Conservation (phyloP, 1,140 invertebrate genomes). For the Anthonomus grandis region DNA sequence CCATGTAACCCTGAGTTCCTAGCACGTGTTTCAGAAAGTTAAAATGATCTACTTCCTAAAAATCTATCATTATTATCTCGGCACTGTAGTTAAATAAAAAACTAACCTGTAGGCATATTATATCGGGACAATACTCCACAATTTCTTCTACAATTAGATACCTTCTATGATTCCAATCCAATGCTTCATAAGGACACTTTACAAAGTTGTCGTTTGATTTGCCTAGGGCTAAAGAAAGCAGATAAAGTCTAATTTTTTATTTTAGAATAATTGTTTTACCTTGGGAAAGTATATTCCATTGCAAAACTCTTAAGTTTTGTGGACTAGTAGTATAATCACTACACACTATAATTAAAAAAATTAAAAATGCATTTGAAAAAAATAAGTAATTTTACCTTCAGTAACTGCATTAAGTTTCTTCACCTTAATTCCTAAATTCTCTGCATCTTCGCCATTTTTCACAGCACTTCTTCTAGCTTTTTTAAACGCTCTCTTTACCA, state of each 20-base stretch:
- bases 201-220: slow-evolving; percentile 72
- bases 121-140: slow-evolving; percentile 63
- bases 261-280: slow-evolving; percentile 50
- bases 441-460: slow-evolving; percentile 4
- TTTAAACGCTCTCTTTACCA: slow-evolving; percentile 51
- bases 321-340: slow-evolving; percentile 45
- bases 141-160: slow-evolving; percentile 72
- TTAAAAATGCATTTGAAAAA: slow-evolving; percentile 5
- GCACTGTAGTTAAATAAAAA: neutral
- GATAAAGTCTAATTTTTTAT: neutral
- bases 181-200: slow-evolving; percentile 64
- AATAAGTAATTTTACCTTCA: slow-evolving; percentile 41
- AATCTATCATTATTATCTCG: slow-evolving; percentile 1
- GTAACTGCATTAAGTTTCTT: slow-evolving; percentile 51
- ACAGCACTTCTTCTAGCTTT: slow-evolving; percentile 13
- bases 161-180: slow-evolving; percentile 66
- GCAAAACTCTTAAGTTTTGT: slow-evolving; percentile 59
- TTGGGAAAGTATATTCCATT: slow-evolving; percentile 77
- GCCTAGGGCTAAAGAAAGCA: slow-evolving; percentile 56
- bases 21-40: slow-evolving; percentile 63
- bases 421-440: slow-evolving; percentile 44
- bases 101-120: slow-evolving; percentile 66
- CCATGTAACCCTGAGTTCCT: slow-evolving; percentile 62
- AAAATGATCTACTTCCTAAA: slow-evolving; percentile 74
- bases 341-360: slow-evolving; percentile 44